phyloP scores from a whole-genome alignment of 2,113 vertebrate species.

The Kryptolebias marmoratus region DNA sequence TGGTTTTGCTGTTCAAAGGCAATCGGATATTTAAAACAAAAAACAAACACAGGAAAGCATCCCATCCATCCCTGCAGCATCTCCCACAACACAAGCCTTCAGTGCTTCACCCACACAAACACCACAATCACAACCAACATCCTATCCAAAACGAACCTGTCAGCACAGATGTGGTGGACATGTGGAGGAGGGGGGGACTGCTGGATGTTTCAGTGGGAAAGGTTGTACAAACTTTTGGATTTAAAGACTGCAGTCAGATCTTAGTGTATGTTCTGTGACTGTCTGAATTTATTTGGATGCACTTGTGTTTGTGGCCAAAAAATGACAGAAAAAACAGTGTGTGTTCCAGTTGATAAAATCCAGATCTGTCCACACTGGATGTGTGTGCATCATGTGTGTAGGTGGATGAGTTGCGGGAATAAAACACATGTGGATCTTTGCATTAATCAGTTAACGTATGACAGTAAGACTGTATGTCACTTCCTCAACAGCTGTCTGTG shows the following conservation, averaged over 20 bases:
- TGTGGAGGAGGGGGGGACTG: slow-evolving; percentile 2
- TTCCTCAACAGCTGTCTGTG: slow-evolving; percentile 41
- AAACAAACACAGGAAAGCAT: neutral
- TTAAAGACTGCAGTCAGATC: slow-evolving; percentile 12
- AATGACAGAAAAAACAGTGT: neutral
- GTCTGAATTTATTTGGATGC: slow-evolving; percentile 3
- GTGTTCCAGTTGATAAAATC: neutral
- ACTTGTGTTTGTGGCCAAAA: neutral
- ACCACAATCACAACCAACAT: neutral
- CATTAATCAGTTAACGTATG: slow-evolving; percentile 26
- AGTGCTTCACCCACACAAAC: slow-evolving; percentile 16
- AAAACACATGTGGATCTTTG: slow-evolving; percentile 15
- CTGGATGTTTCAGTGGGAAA: slow-evolving; percentile 17
- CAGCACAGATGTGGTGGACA: neutral
- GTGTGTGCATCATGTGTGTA: neutral
- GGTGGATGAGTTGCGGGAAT: slow-evolving; percentile 10
- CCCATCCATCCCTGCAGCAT: neutral
- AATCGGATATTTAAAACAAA: neutral
- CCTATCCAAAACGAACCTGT: neutral
- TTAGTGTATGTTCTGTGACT: neutral
- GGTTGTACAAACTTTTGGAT: neutral
- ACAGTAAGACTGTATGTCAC: slow-evolving; percentile 14
- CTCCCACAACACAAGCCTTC: slow-evolving; percentile 23
- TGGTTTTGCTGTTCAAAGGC: slow-evolving; percentile 24
- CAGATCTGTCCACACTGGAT: neutral